Evolutionary conservation across 2,113 vertebrate genomes (phyloP), one percentile per base, ranked within the genome.

Genomic region (Mellivora capensis): DNA sequence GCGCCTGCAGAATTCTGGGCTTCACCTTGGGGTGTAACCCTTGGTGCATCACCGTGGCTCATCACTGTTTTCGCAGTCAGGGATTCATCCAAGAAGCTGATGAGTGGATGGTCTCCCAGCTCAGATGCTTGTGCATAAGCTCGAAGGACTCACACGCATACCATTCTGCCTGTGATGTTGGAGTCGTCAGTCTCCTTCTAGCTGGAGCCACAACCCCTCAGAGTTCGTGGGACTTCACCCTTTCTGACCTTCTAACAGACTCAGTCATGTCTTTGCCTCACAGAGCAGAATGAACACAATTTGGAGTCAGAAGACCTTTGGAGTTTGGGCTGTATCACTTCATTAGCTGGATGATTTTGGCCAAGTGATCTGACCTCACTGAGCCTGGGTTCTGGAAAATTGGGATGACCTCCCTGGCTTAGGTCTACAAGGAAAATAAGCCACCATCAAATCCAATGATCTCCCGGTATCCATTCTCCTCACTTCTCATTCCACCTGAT

Each of bases 21-120:
- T 64, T 47, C 34, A 2, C 57, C 34, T 34, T 57, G 10, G 29
- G 42, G 47, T 49, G 37, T 89, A 79, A 80, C 3, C 20, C n/a
- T 29, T 13, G 37, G 57, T 17, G 31, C 42, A n/a, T n/a, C n/a
- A 1, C 12, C 0, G 3, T 3, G 2, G 15, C 2, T 90, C 3
- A 0, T 34, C 8, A 27, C 49, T 76, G n/a, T 25, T 52, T 85
- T 27, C 31, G 34, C 4, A 6, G 14, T 44, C 23, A 42, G 6
- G 29, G 21, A n/a, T 37, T 76, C 74, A 15, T 62, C 82, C 85
- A 23, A 69, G 39, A 80, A 71, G 74, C n/a, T 37, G 64, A 71
- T 15, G 42, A 52, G 61, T 3, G 21, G n/a, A 49, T 69, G 11
- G 6, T 14, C 11, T 59, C 54, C 44, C 7, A 2, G 71, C 18